Base-by-base conservation (phyloP, 30 jellyfish, hydroid and myxozoan species). In the Chrysaora quinquecirrha region DNA sequence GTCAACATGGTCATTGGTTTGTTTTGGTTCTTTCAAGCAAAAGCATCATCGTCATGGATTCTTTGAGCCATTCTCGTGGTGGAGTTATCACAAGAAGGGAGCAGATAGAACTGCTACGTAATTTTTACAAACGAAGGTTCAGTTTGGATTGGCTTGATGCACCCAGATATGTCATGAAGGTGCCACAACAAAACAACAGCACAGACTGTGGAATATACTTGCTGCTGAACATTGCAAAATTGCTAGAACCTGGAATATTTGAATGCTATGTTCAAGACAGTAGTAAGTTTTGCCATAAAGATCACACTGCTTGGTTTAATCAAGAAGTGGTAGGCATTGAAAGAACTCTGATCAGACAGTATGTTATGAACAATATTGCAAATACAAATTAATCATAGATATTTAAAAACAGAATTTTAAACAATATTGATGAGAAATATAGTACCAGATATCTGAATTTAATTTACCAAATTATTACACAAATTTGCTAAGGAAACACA, bases 181-280 rank as follows among this genome's bases (percentile, higher is more conserved):
- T 32, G 33, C 75, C 86, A 48, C 86, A 74, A 49, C 86, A 74
- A 74, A 34, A 34, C 62, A 74, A 74, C 62, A 50, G 56, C 75
- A 47, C 82, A 48, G 75, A 73, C 62, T 73, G 85, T 49, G 85
- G 85, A 35, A 48, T 29, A n/a, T n/a, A 73, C 61, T 47, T 50
- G 75, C 73, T 73, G 16, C 35, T 73, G 35, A 73, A 73, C 24
- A 0, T 73, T 0, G 72, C 58, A 47, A 20, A 27, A 20, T 46
- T 56, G 9, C 25, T 25, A 46, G 61, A 20, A n/a, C 56, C 61
- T 24, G 75, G 30, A 73, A 73, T 56, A 24, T 27, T 0, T 43
- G 19, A 28, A 2, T 30, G 54, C 48, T 30, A 65, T 65, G 78
- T 65, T 56, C 70, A 56, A n/a, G 70, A 56, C 30, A 3, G 22